These are phyloP conservation scores for Phenganax subtilis DNA, from an alignment of 92 coral and sea anemone genomes.

Conservation along the genomic window DNA sequence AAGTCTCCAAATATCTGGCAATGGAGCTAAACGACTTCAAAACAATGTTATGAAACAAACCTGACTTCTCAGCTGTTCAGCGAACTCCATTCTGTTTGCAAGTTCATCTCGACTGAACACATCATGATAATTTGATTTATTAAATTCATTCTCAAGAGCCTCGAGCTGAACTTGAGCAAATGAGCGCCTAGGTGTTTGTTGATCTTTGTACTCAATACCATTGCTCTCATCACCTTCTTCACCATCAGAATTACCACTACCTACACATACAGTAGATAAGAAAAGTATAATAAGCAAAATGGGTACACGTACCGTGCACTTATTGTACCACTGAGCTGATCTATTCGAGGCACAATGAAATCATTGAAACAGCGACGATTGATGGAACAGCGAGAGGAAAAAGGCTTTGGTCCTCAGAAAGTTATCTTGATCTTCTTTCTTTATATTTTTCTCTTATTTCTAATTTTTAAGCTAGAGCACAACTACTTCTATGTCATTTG, in stretches of 20 bases:
- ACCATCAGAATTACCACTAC: constrained; percentile 39
- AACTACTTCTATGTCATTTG: too few species aligned
- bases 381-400: too few species aligned
- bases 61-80: constrained; percentile 97
- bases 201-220: constrained; percentile 58
- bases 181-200: constrained; percentile 68
- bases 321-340: not conserved
- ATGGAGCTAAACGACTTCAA: constrained; percentile 61
- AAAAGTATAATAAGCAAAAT: not conserved
- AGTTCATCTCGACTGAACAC: constrained; percentile 91
- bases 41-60: constrained; percentile 71
- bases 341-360: not conserved
- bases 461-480: too few species aligned
- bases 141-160: constrained; percentile 85
- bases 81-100: constrained; percentile 78
- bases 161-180: constrained; percentile 95
- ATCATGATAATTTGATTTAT: constrained; percentile 93
- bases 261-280: not conserved
- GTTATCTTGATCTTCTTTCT: too few species aligned
- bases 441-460: too few species aligned
- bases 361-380: too few species aligned
- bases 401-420: too few species aligned
- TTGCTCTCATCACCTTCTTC: constrained; percentile 34
- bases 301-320: not conserved
- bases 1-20: too few species aligned